Base-by-base conservation (phyloP, 1,140 invertebrate genomes). In the Drosophila truncata region DNA sequence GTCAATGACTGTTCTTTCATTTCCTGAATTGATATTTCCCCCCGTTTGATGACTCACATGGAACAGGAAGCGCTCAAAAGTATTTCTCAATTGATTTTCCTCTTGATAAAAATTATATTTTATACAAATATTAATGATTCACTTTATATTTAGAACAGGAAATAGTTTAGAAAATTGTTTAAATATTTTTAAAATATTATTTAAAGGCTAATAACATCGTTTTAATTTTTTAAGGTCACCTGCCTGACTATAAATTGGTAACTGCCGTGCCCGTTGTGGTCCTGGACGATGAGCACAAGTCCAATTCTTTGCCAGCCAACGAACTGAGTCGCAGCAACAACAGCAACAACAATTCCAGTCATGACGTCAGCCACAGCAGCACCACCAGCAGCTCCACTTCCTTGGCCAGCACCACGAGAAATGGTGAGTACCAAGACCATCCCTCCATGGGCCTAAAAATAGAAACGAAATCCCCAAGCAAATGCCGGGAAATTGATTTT, bases 181-280 rank as follows among this genome's bases (percentile, higher is more conserved):
- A 44, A 13, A 23, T 23, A 23, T 23, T 23, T 2, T 20, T 14
- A 0, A n/a, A 29, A 20, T 8, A 20, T 0, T 9, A 33, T 52
- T 14, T 50, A 18, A 31, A 20, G 11, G 3, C 18, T 31, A 5
- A 33, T 37, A 16, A 13, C 8, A 27, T 25, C 25, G 52, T 2
- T 16, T 3, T 47, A 9, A 27, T 8, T 25, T 3, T 37, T 41
- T 7, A 47, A 92, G 91, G 91, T 52, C 91, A 92, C 44, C 75
- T 92, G 65, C 91, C 91, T 47, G 94, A 94, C 77, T 95, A 94
- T 90, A 93, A 94, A 52, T 85, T 95, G 67, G 94, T 95, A 64
- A 95, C 94, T 62, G 94, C 94, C 50, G 91, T 95, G 63, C 94
- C 94, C 59, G 94, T 94, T 57, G 94, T 95, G 61, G 94, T 95